Evolutionary conservation across 2,888 invertebrate genomes (phyloP).

Genomic region (Drosophila sordidapex): DNA sequence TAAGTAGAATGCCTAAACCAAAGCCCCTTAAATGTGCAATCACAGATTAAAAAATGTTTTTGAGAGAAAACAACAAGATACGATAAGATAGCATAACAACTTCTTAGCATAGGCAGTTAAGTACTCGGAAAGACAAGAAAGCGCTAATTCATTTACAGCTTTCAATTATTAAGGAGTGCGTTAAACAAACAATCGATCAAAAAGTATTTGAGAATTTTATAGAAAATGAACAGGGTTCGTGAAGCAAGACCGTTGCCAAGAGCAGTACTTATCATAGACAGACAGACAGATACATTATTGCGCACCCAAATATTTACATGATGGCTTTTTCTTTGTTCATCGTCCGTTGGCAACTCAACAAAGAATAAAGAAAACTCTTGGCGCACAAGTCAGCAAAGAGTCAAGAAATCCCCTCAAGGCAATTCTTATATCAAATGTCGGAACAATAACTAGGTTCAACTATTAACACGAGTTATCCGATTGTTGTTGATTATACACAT

Average conservation of each 20-base stretch:
- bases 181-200: conserved; percentile 20
- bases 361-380: conserved; percentile 47
- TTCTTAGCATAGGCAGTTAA: conserved; percentile 8
- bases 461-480: neutral
- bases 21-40: conserved; percentile 61
- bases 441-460: neutral
- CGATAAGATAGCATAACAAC: conserved; percentile 58
- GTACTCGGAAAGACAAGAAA: conserved; percentile 20
- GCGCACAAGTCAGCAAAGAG: conserved; percentile 11
- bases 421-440: conserved; percentile 15
- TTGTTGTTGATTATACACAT: conserved; percentile 1
- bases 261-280: conserved; percentile 2
- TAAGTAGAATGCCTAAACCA: conserved; percentile 48
- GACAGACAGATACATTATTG: conserved; percentile 11
- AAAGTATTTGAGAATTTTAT: conserved; percentile 31
- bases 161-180: conserved; percentile 12
- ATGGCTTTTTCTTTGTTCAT: conserved; percentile 50
- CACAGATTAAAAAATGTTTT: conserved; percentile 47
- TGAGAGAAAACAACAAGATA: conserved; percentile 6
- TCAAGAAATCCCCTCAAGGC: conserved; percentile 25
- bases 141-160: conserved; percentile 38
- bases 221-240: conserved; percentile 53
- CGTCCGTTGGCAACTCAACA: conserved; percentile 33
- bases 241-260: neutral
- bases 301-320: conserved; percentile 56